Conservation (phyloP, 2,113 vertebrate genomes). For the Dipodomys merriami region DNA sequence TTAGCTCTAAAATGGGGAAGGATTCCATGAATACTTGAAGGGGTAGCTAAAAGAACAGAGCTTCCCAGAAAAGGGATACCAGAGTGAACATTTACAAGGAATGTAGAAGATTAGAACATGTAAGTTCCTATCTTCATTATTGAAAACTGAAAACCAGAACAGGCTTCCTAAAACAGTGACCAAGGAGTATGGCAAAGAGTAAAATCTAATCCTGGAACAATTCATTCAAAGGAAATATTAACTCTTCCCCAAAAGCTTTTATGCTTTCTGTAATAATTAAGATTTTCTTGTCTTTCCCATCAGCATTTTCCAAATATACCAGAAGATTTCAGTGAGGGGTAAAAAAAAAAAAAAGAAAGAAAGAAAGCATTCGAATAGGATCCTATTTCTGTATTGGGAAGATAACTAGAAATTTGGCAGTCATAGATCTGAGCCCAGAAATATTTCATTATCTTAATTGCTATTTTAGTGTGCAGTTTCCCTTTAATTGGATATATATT, state of each 20-base stretch:
- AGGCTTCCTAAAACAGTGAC: not conserved
- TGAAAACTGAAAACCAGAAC: not conserved
- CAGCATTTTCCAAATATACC: constrained; percentile 34
- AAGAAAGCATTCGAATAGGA: constrained; percentile 1
- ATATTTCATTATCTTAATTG: constrained; percentile 69
- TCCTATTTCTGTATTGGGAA: constrained; percentile 56
- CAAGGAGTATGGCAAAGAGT: not conserved
- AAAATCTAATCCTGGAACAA: not conserved
- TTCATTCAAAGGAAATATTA: not conserved
- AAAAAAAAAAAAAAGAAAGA: not conserved
- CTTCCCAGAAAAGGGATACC: not conserved
- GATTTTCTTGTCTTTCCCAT: constrained; percentile 41
- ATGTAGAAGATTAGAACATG: not conserved
- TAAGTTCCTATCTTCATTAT: not conserved
- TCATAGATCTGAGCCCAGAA: constrained; percentile 54
- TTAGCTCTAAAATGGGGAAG: not conserved
- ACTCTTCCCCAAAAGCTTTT: not conserved
- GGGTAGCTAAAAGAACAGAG: not conserved
- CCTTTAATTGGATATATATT: constrained; percentile 50
- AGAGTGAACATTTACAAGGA: not conserved
- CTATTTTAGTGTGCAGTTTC: constrained; percentile 55
- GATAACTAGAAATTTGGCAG: constrained; percentile 59
- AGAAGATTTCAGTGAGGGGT: constrained; percentile 21
- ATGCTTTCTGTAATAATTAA: constrained; percentile 24
- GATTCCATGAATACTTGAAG: not conserved